phyloP scores from a whole-genome alignment of 2,113 vertebrate genomes.

The Alces alces region DNA sequence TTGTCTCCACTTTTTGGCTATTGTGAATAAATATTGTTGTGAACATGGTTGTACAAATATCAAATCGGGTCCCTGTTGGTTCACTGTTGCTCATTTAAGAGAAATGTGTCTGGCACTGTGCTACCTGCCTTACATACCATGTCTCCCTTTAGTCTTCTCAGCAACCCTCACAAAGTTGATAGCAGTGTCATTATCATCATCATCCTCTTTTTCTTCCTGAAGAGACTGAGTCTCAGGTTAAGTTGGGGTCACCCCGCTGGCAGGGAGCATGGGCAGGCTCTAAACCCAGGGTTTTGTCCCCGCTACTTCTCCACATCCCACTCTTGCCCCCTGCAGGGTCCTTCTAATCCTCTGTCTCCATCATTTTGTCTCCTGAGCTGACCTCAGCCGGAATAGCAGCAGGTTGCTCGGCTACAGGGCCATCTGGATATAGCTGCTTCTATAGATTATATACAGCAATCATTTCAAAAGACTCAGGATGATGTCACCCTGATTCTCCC shows the following conservation, averaged over 20 bases:
- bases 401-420: not conserved
- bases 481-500: not conserved
- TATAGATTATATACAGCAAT: not conserved
- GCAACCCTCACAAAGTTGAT: not conserved
- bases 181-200: not conserved
- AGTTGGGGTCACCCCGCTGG: not conserved
- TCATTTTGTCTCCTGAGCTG: not conserved
- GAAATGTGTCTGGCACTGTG: not conserved
- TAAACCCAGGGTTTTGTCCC: not conserved
- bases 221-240: not conserved
- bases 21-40: not conserved
- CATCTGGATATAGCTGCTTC: not conserved
- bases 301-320: rapidly evolving
- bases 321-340: not conserved
- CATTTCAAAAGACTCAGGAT: not conserved
- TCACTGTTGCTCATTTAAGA: not conserved
- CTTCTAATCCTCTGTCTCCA: not conserved
- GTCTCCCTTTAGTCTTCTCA: not conserved
- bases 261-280: not conserved
- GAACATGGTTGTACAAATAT: not conserved
- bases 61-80: not conserved
- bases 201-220: not conserved
- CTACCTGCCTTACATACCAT: not conserved
- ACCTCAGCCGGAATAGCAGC: not conserved
- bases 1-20: not conserved